Evolutionary conservation across 1,140 invertebrate species (phyloP).

Genomic region (Alviniconcha marisindica): DNA sequence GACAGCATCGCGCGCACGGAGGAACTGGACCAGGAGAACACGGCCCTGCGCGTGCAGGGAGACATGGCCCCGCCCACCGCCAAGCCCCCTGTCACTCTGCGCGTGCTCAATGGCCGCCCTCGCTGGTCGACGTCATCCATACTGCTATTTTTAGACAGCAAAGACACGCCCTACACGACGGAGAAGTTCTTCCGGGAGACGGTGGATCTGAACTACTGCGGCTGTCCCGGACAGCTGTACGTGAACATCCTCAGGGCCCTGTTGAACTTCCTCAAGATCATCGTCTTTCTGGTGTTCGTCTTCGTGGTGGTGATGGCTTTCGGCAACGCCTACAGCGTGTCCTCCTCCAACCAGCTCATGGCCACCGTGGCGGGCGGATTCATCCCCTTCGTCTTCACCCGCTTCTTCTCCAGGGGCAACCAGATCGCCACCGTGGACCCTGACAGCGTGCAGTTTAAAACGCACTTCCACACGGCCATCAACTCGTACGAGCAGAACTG

Average conservation of each 20-base stretch:
- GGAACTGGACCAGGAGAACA: constrained; percentile 51
- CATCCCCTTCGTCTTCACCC: constrained; percentile 59
- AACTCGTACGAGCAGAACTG: constrained; percentile 55
- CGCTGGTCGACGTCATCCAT: constrained; percentile 51
- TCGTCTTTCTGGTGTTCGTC: constrained; percentile 61
- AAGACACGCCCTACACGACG: constrained; percentile 56
- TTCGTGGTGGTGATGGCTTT: constrained; percentile 62
- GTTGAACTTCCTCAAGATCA: constrained; percentile 50
- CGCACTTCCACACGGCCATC: constrained; percentile 54
- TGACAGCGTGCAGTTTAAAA: constrained; percentile 56
- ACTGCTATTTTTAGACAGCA: constrained; percentile 57
- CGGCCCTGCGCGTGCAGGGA: constrained; percentile 48
- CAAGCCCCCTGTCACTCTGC: background rate
- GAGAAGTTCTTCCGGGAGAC: constrained; percentile 57
- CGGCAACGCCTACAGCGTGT: constrained; percentile 59
- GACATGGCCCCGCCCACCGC: constrained; percentile 9
- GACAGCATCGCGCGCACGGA: constrained; percentile 45
- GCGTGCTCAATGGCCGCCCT: constrained; percentile 28
- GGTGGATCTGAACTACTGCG: constrained; percentile 50
- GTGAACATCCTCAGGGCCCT: constrained; percentile 49
- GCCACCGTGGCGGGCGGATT: constrained; percentile 62
- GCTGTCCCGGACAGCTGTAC: constrained; percentile 56
- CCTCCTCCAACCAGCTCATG: constrained; percentile 61
- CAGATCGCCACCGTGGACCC: constrained; percentile 48
- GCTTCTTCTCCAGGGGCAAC: background rate